Evolutionary conservation across 2,888 invertebrate genomes (phyloP).

Genomic region (Andrena bucephala): DNA sequence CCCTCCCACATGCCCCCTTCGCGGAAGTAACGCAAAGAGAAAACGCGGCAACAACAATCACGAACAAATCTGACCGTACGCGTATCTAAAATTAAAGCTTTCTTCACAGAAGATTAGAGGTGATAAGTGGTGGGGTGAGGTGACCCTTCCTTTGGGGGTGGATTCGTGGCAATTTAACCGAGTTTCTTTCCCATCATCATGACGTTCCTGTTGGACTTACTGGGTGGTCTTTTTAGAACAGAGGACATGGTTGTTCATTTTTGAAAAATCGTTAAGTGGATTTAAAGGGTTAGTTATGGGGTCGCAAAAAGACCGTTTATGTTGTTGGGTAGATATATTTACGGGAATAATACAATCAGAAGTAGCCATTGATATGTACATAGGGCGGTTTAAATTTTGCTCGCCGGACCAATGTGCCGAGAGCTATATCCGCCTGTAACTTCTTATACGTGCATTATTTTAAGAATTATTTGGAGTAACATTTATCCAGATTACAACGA

Average conservation of each 20-base stretch:
- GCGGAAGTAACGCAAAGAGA: neutral
- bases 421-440: no score
- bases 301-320: no score
- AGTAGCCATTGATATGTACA: no score
- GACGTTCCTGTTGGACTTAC: neutral
- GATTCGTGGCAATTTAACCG: neutral
- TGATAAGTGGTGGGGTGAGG: neutral
- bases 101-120: constrained; percentile 9
- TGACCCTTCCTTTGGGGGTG: neutral
- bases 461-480: no score
- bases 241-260: neutral
- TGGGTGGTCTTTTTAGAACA: neutral
- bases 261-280: neutral
- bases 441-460: no score
- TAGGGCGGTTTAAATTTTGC: no score
- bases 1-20: neutral
- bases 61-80: neutral
- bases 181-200: neutral
- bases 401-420: no score
- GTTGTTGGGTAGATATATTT: no score
- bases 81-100: constrained; percentile 25
- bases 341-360: no score
- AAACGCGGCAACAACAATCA: constrained; percentile 23
- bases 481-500: no score
- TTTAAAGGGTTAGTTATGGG: neutral